Percentiles rank a stretch among this genome's conserved stretches.
Conservation (phyloP, 1,140 invertebrate genomes). For the Mamestra configurata region DNA sequence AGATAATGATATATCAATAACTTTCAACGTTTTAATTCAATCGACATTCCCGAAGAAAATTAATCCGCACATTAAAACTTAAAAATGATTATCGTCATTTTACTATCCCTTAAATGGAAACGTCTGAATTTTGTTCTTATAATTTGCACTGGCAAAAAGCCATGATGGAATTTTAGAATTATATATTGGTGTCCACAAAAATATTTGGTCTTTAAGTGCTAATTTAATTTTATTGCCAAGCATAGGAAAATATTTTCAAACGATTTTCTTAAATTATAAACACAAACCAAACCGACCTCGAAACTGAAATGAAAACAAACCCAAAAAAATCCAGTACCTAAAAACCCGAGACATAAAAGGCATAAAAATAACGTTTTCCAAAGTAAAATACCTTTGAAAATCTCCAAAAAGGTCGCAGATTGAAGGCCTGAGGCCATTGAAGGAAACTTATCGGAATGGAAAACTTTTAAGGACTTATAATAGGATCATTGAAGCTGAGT, state of each 20-base stretch:
- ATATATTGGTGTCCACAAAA: too few species aligned
- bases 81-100: too few species aligned
- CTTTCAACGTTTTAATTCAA: too few species aligned
- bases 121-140: too few species aligned
- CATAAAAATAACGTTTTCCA: conserved; percentile 1
- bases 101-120: too few species aligned
- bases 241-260: not conserved
- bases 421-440: conserved; percentile 22
- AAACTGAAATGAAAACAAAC: not conserved
- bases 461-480: conserved; percentile 3
- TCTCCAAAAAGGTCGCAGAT: not conserved
- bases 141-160: too few species aligned
- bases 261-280: not conserved
- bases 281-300: not conserved
- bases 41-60: too few species aligned
- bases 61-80: too few species aligned
- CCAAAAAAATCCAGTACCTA: not conserved
- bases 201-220: too few species aligned
- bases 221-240: too few species aligned
- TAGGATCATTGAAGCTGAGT: not conserved
- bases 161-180: too few species aligned
- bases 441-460: conserved; percentile 21
- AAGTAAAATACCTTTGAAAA: conserved; percentile 20
- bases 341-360: not conserved
- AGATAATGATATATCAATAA: too few species aligned